A percentile compares a stretch with the other conserved stretches of the same genome.
Evolutionary conservation across 2,888 invertebrate genomes (phyloP).

Genomic region (Salpingus planirostris): DNA sequence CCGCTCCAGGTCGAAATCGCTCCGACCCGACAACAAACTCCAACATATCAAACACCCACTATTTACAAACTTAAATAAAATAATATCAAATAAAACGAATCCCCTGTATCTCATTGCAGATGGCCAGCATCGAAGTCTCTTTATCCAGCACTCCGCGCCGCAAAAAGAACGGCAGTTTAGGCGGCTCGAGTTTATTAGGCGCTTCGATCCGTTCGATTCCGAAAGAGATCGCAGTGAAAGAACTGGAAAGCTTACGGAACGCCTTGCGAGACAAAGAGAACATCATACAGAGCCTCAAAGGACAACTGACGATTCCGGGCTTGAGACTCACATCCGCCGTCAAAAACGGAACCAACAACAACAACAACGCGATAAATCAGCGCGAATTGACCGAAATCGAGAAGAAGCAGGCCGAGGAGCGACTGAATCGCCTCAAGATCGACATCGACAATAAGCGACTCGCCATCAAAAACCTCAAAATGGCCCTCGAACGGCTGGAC

Average conservation of each 20-base stretch:
- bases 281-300: constrained; percentile 68
- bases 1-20: not conserved
- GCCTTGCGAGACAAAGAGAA: constrained; percentile 73
- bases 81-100: no score
- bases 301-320: constrained; percentile 57
- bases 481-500: constrained; percentile 72
- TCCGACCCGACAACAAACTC: not conserved
- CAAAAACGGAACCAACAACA: constrained; percentile 30
- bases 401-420: constrained; percentile 50
- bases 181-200: constrained; percentile 29
- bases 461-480: constrained; percentile 72
- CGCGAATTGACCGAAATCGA: constrained; percentile 46
- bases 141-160: constrained; percentile 56
- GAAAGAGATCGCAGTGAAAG: constrained; percentile 45
- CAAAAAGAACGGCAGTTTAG: constrained; percentile 40
- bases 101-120: no score
- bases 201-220: constrained; percentile 34
- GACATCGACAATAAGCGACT: constrained; percentile 72
- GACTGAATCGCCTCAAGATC: constrained; percentile 48
- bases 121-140: constrained; percentile 79
- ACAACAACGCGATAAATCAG: constrained; percentile 25
- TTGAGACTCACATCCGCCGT: constrained; percentile 40
- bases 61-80: no score
- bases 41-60: no score
- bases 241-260: constrained; percentile 60